Base-by-base conservation (phyloP, 2,113 vertebrate genomes). In the Amblyornis subalaris region DNA sequence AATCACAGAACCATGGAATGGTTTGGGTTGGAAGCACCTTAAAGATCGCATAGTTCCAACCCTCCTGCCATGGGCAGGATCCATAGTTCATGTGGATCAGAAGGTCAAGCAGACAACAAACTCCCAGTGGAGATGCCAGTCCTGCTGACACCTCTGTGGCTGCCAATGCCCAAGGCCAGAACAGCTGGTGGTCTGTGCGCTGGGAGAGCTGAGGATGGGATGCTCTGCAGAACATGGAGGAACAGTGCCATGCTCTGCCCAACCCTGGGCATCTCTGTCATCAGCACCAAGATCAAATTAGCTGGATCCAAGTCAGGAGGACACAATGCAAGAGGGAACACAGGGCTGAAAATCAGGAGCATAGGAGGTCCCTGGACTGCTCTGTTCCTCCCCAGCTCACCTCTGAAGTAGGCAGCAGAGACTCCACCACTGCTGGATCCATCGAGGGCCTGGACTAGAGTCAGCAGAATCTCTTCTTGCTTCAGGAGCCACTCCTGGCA, bases 371-470 rank as follows among this genome's bases (percentile, higher is more conserved):
- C 22, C 22, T 7, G 17, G 22, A 18, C 28, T 55, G 48, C 36
- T 44, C 31, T 1, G 2, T 33, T 67, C 33, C 57, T 51, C 57
- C 23, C 42, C 21, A 10, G 24, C 80, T 93, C 72, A 96, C 93
- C 92, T 94, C 74, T 95, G 62, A 97, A 94, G 60, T 89, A 89
- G 16, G 67, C 89, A 45, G 57, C 40, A 70, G 93, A 89, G 31
- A 95, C 35, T 51, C 80, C 84, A 53, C 85, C 89, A n/a, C 54
- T 60, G 76, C 93, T 95, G 38, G 28, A 83, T 47, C 15, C 48
- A 54, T 88, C 14, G 0, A 96, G 60, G 21, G 65, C 86, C n/a
- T 75, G 74, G 42, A 88, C 76, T 61, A 96, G 45, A 65, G 45
- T 20, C 20, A 36, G 44, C 28, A 71, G 81, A 21, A 96, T 58